Percentiles rank a stretch among this genome's conserved stretches.
Conservation (phyloP, 1,140 invertebrate species). For the Leptinotarsa lineolata region DNA sequence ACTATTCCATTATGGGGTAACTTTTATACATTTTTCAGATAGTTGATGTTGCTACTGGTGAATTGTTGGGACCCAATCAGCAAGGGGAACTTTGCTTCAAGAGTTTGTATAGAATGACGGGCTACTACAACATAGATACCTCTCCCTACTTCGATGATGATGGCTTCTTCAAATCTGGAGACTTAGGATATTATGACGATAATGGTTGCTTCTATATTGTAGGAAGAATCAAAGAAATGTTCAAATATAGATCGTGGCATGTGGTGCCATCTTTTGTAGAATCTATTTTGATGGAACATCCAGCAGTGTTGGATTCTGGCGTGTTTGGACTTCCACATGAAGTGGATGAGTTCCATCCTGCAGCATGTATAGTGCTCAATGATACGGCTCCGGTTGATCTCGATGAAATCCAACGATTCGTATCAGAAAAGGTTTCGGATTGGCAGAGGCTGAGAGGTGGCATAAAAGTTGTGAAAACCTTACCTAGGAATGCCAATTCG, state of each 20-base stretch:
- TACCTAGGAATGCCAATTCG: slow-evolving; percentile 45
- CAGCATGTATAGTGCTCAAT: slow-evolving; percentile 63
- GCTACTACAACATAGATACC: slow-evolving; percentile 33
- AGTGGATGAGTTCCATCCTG: slow-evolving; percentile 66
- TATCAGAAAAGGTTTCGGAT: slow-evolving; percentile 43
- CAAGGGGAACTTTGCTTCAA: slow-evolving; percentile 37
- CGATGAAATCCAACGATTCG: slow-evolving; percentile 28
- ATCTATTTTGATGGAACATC: slow-evolving; percentile 65
- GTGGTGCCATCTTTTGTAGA: slow-evolving; percentile 64
- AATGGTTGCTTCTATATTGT: slow-evolving; percentile 68
- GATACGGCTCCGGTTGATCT: slow-evolving; percentile 2
- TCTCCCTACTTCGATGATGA: slow-evolving; percentile 58
- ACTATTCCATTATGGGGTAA: too few species aligned
- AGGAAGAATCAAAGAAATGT: slow-evolving; percentile 76
- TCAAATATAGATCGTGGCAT: slow-evolving; percentile 65
- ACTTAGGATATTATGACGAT: slow-evolving; percentile 71
- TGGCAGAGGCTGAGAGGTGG: slow-evolving; percentile 44
- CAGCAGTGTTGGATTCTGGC: slow-evolving; percentile 66
- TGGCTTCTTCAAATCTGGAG: slow-evolving; percentile 76
- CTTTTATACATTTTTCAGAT: slow-evolving; percentile 37
- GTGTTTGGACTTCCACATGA: slow-evolving; percentile 71
- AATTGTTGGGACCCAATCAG: slow-evolving; percentile 35
- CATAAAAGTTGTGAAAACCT: slow-evolving; percentile 39
- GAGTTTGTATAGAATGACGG: slow-evolving; percentile 25
- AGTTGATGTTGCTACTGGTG: slow-evolving; percentile 34